phyloP scores from a whole-genome alignment of 2,888 invertebrate species.

The Mongoloraphidia duomilia region DNA sequence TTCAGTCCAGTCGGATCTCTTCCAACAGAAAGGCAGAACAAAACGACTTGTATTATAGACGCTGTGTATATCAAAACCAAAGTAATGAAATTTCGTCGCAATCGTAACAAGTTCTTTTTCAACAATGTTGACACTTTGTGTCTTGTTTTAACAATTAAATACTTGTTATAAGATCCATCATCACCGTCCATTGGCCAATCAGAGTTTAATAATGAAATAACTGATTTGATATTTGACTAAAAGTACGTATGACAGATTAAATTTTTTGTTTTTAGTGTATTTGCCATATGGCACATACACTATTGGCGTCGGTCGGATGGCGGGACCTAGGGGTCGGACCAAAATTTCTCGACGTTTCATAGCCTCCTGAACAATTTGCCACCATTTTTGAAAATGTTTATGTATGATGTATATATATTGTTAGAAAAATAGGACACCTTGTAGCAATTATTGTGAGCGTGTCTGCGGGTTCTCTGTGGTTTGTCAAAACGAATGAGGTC shows the following conservation, averaged over 20 bases:
- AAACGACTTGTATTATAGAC: slow-evolving; percentile 87
- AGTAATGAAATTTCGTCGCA: slow-evolving; percentile 87
- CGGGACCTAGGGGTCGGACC: too few relatives aligned
- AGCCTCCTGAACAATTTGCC: too few relatives aligned
- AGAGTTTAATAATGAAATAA: slow-evolving; percentile 20
- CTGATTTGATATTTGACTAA: slow-evolving; percentile 34
- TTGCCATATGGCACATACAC: too few relatives aligned
- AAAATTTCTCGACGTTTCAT: too few relatives aligned
- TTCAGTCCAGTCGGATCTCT: slow-evolving; percentile 71
- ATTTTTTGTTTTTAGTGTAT: too few relatives aligned
- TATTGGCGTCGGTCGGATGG: too few relatives aligned
- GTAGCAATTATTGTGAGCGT: too few relatives aligned
- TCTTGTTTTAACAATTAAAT: slow-evolving; percentile 51
- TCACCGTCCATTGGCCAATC: slow-evolving; percentile 40
- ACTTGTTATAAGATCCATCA: slow-evolving; percentile 35
- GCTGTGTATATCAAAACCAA: slow-evolving; percentile 88
- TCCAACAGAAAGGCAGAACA: slow-evolving; percentile 86
- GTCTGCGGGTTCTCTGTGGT: too few relatives aligned
- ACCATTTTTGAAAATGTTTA: too few relatives aligned
- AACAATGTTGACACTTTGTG: slow-evolving; percentile 75
- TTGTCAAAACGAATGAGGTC: too few relatives aligned
- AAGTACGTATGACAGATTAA: slow-evolving; percentile 2
- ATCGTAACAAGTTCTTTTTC: slow-evolving; percentile 76
- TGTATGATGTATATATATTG: too few relatives aligned
- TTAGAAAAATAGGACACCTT: too few relatives aligned